Evolutionary conservation across 2,888 invertebrate genomes (phyloP), one percentile per base, ranked within the genome.

Genomic region (Euplagia quadripunctaria): DNA sequence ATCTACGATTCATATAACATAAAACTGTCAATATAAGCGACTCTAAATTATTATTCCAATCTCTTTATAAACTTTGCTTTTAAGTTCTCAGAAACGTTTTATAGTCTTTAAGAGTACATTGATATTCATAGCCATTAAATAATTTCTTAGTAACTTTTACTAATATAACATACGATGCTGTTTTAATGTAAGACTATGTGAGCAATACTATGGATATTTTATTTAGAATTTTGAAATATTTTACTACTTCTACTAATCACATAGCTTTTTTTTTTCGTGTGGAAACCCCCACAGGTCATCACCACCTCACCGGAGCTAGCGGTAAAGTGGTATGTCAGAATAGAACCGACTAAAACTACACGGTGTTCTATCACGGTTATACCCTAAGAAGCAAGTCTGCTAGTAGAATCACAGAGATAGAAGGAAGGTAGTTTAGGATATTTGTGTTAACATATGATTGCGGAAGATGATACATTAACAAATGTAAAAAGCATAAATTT

Each of bases 41-140:
- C 78, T 84, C 71, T 82, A 74, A 82, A 77, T 79, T 77, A 84
- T 77, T 68, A 70, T 76, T 72, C 78, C 84, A 84, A 84, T 82
- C 80, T 82, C 80, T 82, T 82, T 80, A 84, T 82, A 82, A 84
- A 82, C 82, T 76, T 84, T 75, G 80, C 84, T 82, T 82, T 82
- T 73, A 80, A 84, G 77, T 75, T 79, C 68, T 66, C 76, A 80
- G 82, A 76, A 73, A 65, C 68, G 74, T 82, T 82, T 84, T 79
- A 82, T 82, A 82, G 82, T 79, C 65, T 79, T 84, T 77, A 77
- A 74, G 63, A 67, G 82, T 78, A 84, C 80, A 76, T 82, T 82
- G 84, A 84, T 82, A 82, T 82, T 82, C 82, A 84, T 82, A 84
- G 82, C 74, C 73, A 71, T 84, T 76, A 82, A 84, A 82, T 71